Base-by-base conservation (phyloP, 1,140 invertebrate species). In the Hylaeus anthracinus region DNA sequence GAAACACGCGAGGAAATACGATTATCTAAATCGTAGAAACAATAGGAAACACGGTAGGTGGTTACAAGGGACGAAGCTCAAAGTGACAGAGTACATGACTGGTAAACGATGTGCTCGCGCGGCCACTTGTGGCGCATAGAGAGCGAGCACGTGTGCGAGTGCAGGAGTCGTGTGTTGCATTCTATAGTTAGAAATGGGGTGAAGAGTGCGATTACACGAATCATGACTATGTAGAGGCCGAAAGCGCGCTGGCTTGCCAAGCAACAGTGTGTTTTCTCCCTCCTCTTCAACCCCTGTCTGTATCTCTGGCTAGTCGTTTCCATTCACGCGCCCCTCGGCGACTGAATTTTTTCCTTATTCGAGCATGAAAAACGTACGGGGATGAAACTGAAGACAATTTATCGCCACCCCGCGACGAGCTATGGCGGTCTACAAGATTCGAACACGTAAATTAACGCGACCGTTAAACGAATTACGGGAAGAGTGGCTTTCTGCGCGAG, bases 131-230 rank as follows among this genome's bases (percentile, higher is more conserved):
- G 61, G 79, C 71, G 53, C 51, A 37, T 12, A 45, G 14, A 45
- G 14, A 55, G 63, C 67, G 5, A 12, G 56, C 65, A 63, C 65
- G 69, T 70, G 67, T 61, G 43, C 70, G 56, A 43, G 56, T 26
- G 63, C 79, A 76, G 63, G 58, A 48, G 60, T 81, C 67, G 71
- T 61, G 61, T 72, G 83, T 65, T 79, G 71, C 53, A 67, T 84
- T 61, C 53, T 55, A 75, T 39, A 72, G 73, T 14, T 75, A 82
- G 74, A 75, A 85, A 73, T 66, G 63, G 83, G 79, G 83, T 65
- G 51, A 80, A 83, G 69, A 78, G 83, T 58, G 67, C 85, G 80
- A 83, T 86, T 86, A 86, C 84, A 86, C 72, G 81, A 83, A 70
- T 85, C 80, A 69, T 43, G 84, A 51, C 43, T 74, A 51, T 64